Evolutionary conservation across 35 echinoderm and acorn worm genomes (phyloP).

Genomic region (Acanthaster planci): DNA sequence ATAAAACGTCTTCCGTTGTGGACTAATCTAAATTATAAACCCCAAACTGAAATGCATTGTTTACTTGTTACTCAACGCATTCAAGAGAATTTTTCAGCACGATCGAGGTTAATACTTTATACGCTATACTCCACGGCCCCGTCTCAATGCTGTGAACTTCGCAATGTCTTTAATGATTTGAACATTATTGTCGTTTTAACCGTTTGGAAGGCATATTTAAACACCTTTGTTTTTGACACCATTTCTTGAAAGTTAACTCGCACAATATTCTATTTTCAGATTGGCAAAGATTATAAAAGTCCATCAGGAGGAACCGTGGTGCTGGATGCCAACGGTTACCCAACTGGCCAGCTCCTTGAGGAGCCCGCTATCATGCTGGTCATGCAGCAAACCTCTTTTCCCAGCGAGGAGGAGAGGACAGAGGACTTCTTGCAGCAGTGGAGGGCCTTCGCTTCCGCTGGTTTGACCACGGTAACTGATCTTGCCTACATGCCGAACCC

Average conservation of each 20-base stretch:
- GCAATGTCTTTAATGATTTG: no score
- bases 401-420: background rate
- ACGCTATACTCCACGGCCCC: no score
- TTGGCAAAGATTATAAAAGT: background rate
- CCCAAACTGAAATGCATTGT: no score
- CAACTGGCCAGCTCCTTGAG: constrained; percentile 44
- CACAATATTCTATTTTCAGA: background rate
- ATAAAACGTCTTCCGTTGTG: background rate
- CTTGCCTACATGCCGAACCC: constrained; percentile 36
- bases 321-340: constrained; percentile 29
- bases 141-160: no score
- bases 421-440: background rate
- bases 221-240: no score
- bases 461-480: constrained; percentile 60
- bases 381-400: background rate
- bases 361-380: constrained; percentile 30
- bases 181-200: no score
- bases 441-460: constrained; percentile 51
- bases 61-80: no score
- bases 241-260: no score
- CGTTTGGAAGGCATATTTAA: no score
- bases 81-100: no score
- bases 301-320: constrained; percentile 39
- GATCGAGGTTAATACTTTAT: no score
- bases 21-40: no score